A percentile compares a stretch with the other conserved stretches of the same genome.
Conservation (phyloP, 2,113 vertebrate species). For the Anarhynchus alexandrinus region DNA sequence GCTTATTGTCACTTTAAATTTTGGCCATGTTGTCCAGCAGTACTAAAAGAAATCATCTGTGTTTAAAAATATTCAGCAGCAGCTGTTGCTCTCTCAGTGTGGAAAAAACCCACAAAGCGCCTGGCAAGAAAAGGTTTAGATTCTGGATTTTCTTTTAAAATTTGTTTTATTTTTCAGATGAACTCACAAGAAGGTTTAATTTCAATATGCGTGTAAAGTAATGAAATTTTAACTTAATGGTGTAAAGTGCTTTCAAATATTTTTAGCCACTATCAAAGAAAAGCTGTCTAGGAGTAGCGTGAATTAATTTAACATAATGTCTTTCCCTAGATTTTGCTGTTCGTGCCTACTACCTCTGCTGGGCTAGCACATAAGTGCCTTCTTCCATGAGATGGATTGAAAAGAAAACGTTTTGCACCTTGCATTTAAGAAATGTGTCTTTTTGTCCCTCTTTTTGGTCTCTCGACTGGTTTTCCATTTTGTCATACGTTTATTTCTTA, state of each 20-base stretch:
- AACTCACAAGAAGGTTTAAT: background rate
- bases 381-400: background rate
- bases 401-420: background rate
- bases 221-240: background rate
- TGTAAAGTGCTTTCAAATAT: background rate
- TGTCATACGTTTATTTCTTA: background rate
- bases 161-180: background rate
- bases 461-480: background rate
- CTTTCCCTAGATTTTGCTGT: background rate
- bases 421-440: background rate
- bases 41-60: constrained; percentile 47
- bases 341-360: background rate
- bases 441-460: background rate
- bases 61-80: constrained; percentile 36
- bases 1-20: constrained; percentile 69
- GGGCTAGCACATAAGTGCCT: background rate
- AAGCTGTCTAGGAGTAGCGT: background rate
- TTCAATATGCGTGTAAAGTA: background rate
- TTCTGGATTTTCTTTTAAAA: background rate
- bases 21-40: constrained; percentile 37
- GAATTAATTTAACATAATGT: background rate
- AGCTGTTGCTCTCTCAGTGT: constrained; percentile 38
- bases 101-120: background rate
- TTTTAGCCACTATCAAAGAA: background rate
- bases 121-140: background rate